Percentiles rank a stretch among this genome's conserved stretches.
These are phyloP conservation scores for Pantala flavescens DNA, from an alignment of 1,140 invertebrate genomes.

Conservation along the genomic window DNA sequence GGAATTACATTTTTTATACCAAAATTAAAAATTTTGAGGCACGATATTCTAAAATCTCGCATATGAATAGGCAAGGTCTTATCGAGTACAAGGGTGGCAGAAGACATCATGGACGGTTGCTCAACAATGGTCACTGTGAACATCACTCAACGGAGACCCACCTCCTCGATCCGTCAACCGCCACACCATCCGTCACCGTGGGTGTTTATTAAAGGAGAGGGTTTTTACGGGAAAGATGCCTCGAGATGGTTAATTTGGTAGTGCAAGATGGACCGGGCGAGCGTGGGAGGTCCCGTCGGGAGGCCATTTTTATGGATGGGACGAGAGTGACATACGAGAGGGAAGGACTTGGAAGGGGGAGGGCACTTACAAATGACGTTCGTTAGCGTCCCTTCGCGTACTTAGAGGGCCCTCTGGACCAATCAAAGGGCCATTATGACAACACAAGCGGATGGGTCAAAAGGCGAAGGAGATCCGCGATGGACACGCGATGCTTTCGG, in stretches of 20 bases:
- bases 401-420: background rate
- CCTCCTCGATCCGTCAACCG: too few relatives aligned
- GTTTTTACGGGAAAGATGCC: background rate
- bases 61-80: too few relatives aligned
- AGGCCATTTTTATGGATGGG: background rate
- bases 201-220: background rate
- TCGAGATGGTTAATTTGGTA: background rate
- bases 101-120: background rate
- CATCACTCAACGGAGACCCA: background rate
- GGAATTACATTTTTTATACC: too few relatives aligned
- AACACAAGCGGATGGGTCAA: too few relatives aligned
- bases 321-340: background rate
- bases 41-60: too few relatives aligned
- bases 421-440: background rate
- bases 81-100: background rate
- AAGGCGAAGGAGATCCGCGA: too few relatives aligned
- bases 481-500: too few relatives aligned
- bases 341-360: background rate
- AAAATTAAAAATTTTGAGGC: too few relatives aligned
- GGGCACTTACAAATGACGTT: background rate
- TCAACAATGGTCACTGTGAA: background rate
- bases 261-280: background rate
- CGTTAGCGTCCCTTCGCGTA: background rate
- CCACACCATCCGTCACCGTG: background rate
- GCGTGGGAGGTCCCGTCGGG: background rate